A percentile compares a stretch with the other conserved stretches of the same genome.
phyloP scores from a whole-genome alignment of 2,797 vertebrate species.

The Sciurus carolinensis region DNA sequence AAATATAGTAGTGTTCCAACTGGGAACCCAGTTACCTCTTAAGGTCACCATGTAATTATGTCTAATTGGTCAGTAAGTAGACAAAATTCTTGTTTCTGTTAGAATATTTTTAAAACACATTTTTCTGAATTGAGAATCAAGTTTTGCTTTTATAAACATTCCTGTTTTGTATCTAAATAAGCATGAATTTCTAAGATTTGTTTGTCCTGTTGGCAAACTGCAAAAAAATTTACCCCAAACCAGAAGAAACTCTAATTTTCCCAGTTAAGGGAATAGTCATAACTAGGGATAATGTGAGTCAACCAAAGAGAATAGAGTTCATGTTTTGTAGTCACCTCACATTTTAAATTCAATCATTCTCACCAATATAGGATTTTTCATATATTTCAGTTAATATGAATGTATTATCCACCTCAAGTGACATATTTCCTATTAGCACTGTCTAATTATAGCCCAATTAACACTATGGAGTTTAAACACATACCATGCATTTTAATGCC shows the following conservation, averaged over 20 bases:
- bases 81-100: constrained; percentile 20
- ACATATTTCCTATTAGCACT: neutral
- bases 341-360: constrained; percentile 1
- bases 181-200: constrained; percentile 8
- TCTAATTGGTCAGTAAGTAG: constrained; percentile 29
- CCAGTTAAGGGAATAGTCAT: neutral
- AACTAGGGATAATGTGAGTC: neutral
- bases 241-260: neutral
- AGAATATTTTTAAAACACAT: neutral
- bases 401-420: constrained; percentile 30
- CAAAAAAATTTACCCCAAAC: neutral
- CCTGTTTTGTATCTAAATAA: neutral
- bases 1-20: constrained; percentile 51
- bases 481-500: neutral
- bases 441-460: neutral
- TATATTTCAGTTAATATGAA: neutral
- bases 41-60: constrained; percentile 51
- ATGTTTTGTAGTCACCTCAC: neutral
- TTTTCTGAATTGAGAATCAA: neutral
- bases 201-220: neutral
- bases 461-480: neutral
- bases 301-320: neutral
- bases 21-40: constrained; percentile 17
- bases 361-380: neutral
- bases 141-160: constrained; percentile 47